phyloP scores from a whole-genome alignment of 2,797 vertebrate species.

The Spheniscus humboldti region DNA sequence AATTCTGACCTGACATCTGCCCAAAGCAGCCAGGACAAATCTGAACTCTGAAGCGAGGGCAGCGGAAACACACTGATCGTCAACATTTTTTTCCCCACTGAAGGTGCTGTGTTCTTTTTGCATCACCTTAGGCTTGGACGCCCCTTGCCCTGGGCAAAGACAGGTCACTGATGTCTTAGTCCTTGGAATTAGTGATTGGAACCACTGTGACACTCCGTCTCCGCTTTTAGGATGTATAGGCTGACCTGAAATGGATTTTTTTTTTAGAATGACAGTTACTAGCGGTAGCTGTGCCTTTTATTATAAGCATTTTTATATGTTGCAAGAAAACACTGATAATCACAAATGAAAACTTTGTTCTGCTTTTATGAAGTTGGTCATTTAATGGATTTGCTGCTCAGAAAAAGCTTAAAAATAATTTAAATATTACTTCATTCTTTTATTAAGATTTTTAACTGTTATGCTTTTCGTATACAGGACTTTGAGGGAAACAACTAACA shows the following conservation, averaged over 20 bases:
- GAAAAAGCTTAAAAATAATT: neutral
- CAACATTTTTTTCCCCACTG: accelerated
- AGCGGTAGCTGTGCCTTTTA: neutral
- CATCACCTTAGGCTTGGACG: neutral
- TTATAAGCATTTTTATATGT: neutral
- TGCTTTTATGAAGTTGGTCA: neutral
- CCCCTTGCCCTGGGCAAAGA: neutral
- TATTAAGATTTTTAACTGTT: neutral
- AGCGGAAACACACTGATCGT: neutral
- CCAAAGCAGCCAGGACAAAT: neutral
- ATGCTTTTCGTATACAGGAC: neutral
- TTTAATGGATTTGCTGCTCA: neutral
- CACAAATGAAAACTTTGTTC: neutral
- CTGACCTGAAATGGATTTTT: neutral
- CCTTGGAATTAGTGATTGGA: neutral
- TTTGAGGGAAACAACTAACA: neutral
- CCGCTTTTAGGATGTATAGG: neutral
- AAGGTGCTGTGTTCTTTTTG: neutral
- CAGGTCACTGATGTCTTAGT: neutral
- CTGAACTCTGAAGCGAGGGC: neutral
- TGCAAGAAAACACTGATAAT: neutral
- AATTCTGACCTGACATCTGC: neutral
- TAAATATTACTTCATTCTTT: neutral
- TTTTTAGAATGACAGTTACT: neutral
- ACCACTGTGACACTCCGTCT: neutral